Percentiles rank a stretch among this genome's conserved stretches.
Evolutionary conservation across 2,797 vertebrate genomes (phyloP).

Genomic region (Epinephelus awoara): DNA sequence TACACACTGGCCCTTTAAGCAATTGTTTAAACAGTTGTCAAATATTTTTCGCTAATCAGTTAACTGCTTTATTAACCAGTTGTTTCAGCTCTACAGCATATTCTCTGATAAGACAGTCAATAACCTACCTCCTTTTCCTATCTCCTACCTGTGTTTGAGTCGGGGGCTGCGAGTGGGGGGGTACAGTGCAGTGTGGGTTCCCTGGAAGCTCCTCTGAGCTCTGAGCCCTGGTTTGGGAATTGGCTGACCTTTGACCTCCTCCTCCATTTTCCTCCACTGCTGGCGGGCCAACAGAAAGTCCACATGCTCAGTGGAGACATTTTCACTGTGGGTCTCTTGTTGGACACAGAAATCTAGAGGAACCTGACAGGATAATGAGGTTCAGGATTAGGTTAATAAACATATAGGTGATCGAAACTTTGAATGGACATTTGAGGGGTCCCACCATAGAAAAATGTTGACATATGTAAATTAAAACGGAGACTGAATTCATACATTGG

Average conservation of each 20-base stretch:
- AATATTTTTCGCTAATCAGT: not conserved
- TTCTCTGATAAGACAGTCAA: not conserved
- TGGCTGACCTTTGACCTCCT: constrained; percentile 76
- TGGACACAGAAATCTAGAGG: constrained; percentile 71
- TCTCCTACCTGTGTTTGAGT: constrained; percentile 74
- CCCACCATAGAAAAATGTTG: not conserved
- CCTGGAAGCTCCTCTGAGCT: constrained; percentile 76
- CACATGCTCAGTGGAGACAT: constrained; percentile 80
- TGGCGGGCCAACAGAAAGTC: constrained; percentile 79
- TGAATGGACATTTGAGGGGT: not conserved
- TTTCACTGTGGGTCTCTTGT: constrained; percentile 69
- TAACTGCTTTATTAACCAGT: not conserved
- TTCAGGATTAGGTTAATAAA: not conserved
- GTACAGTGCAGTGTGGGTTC: constrained; percentile 77
- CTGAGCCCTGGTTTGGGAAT: constrained; percentile 69
- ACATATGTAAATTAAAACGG: not conserved
- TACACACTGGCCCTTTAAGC: no score
- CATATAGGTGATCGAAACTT: no score
- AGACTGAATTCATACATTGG: not conserved
- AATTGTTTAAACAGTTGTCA: not conserved
- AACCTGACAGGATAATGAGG: constrained; percentile 43
- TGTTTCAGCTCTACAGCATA: not conserved
- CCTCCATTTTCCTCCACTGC: constrained; percentile 84
- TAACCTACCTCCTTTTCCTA: not conserved
- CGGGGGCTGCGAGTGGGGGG: constrained; percentile 79